phyloP scores from a whole-genome alignment of 2,113 vertebrate species.

The Crotalus helleri region DNA sequence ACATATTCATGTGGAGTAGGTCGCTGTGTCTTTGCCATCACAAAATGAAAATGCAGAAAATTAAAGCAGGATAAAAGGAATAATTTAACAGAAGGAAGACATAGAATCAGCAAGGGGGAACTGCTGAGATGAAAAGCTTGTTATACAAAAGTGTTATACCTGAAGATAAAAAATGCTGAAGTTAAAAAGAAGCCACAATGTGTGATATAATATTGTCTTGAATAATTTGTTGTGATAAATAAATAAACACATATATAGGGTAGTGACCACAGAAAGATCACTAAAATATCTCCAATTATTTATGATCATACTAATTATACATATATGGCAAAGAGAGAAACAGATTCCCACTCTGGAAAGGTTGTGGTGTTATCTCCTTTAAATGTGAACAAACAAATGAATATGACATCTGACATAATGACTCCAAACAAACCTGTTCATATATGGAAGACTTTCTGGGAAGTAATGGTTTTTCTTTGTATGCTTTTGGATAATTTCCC shows the following conservation, averaged over 20 bases:
- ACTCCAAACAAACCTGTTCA: background rate
- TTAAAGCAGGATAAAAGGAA: conserved; percentile 26
- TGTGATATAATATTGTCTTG: conserved; percentile 58
- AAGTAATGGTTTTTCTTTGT: background rate
- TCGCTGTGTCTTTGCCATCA: conserved; percentile 43
- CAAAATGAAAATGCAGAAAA: conserved; percentile 36
- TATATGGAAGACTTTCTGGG: background rate
- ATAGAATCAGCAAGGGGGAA: conserved; percentile 41
- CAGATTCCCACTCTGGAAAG: background rate
- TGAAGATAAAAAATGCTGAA: conserved; percentile 44
- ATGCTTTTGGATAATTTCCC: background rate
- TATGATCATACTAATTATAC: background rate
- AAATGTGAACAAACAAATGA: background rate
- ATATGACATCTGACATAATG: background rate
- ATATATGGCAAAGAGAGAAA: background rate
- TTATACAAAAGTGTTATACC: conserved; percentile 48
- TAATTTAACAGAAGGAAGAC: conserved; percentile 52
- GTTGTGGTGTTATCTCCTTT: background rate
- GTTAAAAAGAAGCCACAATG: fast-evolving
- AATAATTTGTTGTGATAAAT: conserved; percentile 29
- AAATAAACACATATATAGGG: background rate
- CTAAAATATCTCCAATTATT: background rate
- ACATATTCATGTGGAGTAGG: conserved; percentile 23
- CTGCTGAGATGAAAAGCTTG: conserved; percentile 39
- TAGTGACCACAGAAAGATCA: background rate